Evolutionary conservation across 2,797 vertebrate genomes (phyloP), one percentile per base, ranked within the genome.

Genomic region (Ciconia nigra): DNA sequence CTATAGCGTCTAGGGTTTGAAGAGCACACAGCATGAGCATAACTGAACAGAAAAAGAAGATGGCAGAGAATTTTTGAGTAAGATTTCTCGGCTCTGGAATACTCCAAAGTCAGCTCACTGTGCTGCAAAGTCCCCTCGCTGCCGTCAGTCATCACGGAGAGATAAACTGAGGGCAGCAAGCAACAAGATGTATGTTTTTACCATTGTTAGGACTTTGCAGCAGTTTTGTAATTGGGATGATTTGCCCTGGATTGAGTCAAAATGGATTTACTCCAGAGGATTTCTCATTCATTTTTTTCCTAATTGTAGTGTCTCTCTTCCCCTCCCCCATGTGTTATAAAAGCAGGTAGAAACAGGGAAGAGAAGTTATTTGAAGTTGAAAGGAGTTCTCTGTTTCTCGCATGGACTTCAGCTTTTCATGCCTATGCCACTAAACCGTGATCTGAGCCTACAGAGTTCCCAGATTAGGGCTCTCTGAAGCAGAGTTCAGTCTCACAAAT

Each of bases 391-490:
- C 4, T 0, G 8, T 93, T 90, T 88, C 58, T 84, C 59, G 31
- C 17, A 26, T 11, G 41, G n/a, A 42, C 70, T 90, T 94, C 78
- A 90, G 67, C 44, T 85, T 90, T 94, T 92, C 59, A 58, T 66
- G 58, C 52, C 28, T 61, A 5, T 89, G 52, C 67, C 74, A 65
- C 73, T 82, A 74, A 91, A 52, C 37, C 1, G 0, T 31, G 70
- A 67, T 90, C 73, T 55, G 80, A 90, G 49, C 81, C 44, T 57
- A 52, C 37, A 39, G n/a, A 83, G 55, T 91, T 89, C 71, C 55
- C 42, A 66, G 61, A 44, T 0, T 58, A 25, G 42, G 26, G 66
- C 17, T 67, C 78, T 94, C 93, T 92, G 92, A 93, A 91, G 77
- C 1, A 1, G 7, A 95, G 67, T 85, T 93, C 87, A 92, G 79